phyloP scores from a whole-genome alignment of 2,113 vertebrate genomes.

The Mormyrus lacerda region DNA sequence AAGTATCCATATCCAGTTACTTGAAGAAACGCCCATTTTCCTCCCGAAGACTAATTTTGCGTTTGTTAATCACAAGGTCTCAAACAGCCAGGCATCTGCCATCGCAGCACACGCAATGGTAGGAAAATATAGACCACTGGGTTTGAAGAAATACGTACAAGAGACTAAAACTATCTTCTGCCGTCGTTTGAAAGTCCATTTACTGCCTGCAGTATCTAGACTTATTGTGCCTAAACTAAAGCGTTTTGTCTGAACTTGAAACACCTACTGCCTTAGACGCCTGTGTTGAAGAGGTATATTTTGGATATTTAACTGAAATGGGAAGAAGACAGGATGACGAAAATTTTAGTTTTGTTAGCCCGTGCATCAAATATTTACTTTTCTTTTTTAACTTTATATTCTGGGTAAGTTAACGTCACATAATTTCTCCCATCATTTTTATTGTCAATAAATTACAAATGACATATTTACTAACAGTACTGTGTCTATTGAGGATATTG shows the following conservation, averaged over 20 bases:
- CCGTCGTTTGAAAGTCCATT: not conserved
- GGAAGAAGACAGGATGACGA: not conserved
- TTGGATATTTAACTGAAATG: not conserved
- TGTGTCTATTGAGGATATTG: not conserved
- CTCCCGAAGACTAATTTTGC: not conserved
- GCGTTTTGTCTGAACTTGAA: not conserved
- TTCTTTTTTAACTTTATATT: conserved; percentile 17
- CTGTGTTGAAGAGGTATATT: not conserved
- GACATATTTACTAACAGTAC: not conserved
- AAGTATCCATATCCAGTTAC: not conserved
- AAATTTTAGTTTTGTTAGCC: conserved; percentile 6
- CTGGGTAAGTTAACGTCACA: conserved; percentile 6
- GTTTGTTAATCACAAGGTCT: not conserved
- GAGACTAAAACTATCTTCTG: not conserved
- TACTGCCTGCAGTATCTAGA: not conserved
- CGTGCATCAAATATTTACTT: conserved; percentile 6
- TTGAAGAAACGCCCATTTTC: not conserved
- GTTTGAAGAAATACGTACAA: not conserved
- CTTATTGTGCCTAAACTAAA: not conserved
- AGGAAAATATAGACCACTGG: not conserved
- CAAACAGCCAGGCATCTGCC: not conserved
- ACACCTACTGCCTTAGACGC: not conserved
- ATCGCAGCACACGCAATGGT: not conserved
- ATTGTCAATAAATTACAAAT: not conserved
- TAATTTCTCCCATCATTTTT: not conserved